Evolutionary conservation across 2,113 vertebrate genomes (phyloP).

Genomic region (Abramis brama): DNA sequence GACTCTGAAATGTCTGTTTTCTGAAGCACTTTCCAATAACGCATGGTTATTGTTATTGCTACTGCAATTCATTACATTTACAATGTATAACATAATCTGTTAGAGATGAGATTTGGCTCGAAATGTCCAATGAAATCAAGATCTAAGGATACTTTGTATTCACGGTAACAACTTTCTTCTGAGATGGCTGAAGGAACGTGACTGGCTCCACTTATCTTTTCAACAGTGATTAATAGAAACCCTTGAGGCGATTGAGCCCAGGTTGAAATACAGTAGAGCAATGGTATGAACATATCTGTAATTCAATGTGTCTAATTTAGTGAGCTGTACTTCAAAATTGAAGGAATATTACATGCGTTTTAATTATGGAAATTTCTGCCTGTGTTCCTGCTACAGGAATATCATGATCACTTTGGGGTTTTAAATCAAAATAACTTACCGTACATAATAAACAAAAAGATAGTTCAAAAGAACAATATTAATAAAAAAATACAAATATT

Average conservation of each 20-base stretch:
- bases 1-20: not conserved
- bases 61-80: not conserved
- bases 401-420: not conserved
- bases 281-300: not conserved
- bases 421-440: not conserved
- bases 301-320: not conserved
- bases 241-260: not conserved
- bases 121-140: not conserved
- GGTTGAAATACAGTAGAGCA: not conserved
- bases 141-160: conserved; percentile 2
- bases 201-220: not conserved
- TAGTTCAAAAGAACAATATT: not conserved
- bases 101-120: not conserved
- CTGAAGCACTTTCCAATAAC: not conserved
- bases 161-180: not conserved
- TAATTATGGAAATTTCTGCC: not conserved
- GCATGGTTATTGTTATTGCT: not conserved
- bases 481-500: not conserved
- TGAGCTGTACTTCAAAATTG: not conserved
- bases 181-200: not conserved
- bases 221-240: conserved; percentile 3
- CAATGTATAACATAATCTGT: not conserved
- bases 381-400: not conserved
- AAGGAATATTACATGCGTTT: not conserved
- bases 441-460: not conserved